Conservation (phyloP, 2,888 invertebrate species). For the Rhyacophila evoluta region DNA sequence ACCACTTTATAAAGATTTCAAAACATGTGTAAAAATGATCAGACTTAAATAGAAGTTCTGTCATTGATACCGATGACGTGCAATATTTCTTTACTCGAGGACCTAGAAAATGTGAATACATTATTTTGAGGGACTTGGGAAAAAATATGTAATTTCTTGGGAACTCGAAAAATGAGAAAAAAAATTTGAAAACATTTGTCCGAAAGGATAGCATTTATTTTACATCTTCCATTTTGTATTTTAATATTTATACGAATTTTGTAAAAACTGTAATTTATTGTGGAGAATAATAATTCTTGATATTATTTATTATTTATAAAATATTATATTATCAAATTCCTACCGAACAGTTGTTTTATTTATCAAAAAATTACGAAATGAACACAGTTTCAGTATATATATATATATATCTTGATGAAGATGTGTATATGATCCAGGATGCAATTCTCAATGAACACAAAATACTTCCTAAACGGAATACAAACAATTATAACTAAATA, state of each 20-base stretch:
- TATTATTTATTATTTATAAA: slow-evolving; percentile 48
- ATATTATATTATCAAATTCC: slow-evolving; percentile 43
- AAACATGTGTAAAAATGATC: neutral
- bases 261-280: slow-evolving; percentile 50
- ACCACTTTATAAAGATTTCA: neutral
- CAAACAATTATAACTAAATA: slow-evolving; percentile 14
- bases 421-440: neutral
- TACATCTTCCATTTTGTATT: slow-evolving; percentile 36
- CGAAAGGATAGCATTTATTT: slow-evolving; percentile 39
- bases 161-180: neutral
- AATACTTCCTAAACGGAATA: neutral
- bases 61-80: neutral
- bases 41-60: neutral
- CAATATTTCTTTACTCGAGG: neutral
- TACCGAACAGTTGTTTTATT: slow-evolving; percentile 36
- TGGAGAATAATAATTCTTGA: slow-evolving; percentile 39
- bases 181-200: slow-evolving; percentile 20
- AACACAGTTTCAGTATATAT: neutral
- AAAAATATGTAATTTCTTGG: no score
- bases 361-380: slow-evolving; percentile 11
- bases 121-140: no score
- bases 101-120: neutral
- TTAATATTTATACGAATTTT: slow-evolving; percentile 42
- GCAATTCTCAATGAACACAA: neutral
- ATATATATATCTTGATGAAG: neutral